These are phyloP conservation scores for Ispidina lecontei DNA, from an alignment of 2,797 vertebrate genomes.

Conservation along the genomic window DNA sequence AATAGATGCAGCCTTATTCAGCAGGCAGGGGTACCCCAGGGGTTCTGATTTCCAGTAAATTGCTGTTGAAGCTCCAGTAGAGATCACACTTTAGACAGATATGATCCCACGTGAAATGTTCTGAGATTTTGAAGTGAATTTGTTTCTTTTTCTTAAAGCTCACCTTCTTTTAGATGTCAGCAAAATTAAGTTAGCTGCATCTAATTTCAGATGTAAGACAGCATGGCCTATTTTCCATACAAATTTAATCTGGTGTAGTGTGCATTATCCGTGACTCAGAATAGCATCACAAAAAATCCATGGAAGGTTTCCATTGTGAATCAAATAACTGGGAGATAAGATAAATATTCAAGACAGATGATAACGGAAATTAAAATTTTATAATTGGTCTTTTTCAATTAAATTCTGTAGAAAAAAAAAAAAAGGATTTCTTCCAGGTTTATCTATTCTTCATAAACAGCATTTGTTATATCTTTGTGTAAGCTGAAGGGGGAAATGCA, in stretches of 20 bases:
- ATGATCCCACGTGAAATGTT: background rate
- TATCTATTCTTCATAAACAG: constrained; percentile 16
- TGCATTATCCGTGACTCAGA: constrained; percentile 43
- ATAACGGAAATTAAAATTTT: constrained; percentile 60
- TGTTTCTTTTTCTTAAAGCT: background rate
- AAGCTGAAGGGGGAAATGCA: background rate
- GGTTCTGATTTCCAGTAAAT: constrained; percentile 36
- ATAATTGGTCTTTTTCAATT: constrained; percentile 61
- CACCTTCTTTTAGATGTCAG: constrained; percentile 10
- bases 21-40: background rate
- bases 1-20: background rate
- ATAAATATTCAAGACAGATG: constrained; percentile 51
- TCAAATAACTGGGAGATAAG: constrained; percentile 63
- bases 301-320: constrained; percentile 54
- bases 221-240: constrained; percentile 54
- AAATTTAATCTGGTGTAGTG: constrained; percentile 44
- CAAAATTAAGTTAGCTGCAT: constrained; percentile 57
- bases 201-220: constrained; percentile 49
- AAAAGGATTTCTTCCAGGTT: background rate
- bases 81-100: background rate
- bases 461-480: constrained; percentile 25
- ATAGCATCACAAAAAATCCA: constrained; percentile 37
- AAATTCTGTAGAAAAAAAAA: constrained; percentile 42
- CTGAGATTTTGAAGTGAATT: constrained; percentile 4
- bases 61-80: constrained; percentile 23